Evolutionary conservation across 2,888 invertebrate species (phyloP), one percentile per base, ranked within the genome.

Genomic region (Helobdella robusta): DNA sequence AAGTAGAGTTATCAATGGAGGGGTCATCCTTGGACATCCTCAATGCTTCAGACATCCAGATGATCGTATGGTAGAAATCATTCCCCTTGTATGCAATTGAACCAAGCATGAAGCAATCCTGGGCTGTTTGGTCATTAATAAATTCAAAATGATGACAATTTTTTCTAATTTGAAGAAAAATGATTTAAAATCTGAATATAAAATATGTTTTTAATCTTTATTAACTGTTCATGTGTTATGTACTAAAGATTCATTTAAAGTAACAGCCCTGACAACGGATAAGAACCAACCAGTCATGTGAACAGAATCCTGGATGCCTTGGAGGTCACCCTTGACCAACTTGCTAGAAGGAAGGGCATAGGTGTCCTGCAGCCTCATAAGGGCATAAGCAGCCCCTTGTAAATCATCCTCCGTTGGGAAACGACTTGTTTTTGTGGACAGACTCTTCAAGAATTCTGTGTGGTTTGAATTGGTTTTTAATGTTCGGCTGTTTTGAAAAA

Each of bases 31-130:
- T 46, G 30, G 20, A 23, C n/a, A 44, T 28, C 8, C 84, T 82
- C 75, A 91, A 67, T 0, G 97, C 89, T 80, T 93, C 91, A 71
- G 85, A 85, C 94, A 97, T 95, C 98, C 97, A 98, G 59, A 89
- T 82, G 1, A 89, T 85, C 0, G 93, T 90, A 78, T 97, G 94
- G 74, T 88, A 89, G 78, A 86, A 91, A 81, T 98, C 95, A 32
- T 87, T 88, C 73, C 88, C 87, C 75, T 90, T 89, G 82, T 98
- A 98, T 2, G 91, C 86, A 72, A 91, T 88, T 48, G 91, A 85
- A 1, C 95, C 97, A 60, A 98, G 83, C 81, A 97, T 95, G 81
- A 90, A 98, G 76, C 97, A 95, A 79, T 97, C 97, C 66, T 89
- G 88, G 6, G 92, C 91, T 77, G 85, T 15, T 52, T n/a, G n/a